Conservation (phyloP, 1,140 invertebrate species). For the Heliconius eleuchia region DNA sequence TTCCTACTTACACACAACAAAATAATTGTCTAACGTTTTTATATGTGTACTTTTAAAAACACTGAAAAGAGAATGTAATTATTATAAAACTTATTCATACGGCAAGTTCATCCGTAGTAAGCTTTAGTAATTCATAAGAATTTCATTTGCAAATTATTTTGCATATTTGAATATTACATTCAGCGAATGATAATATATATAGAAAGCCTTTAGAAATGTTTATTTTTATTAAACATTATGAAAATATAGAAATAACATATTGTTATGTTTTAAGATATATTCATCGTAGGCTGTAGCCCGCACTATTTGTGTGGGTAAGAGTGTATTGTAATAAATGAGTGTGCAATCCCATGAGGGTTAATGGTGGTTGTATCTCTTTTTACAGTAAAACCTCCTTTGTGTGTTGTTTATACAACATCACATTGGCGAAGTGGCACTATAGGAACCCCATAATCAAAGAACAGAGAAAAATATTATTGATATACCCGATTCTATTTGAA, state of each 20-base stretch:
- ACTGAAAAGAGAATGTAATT: neutral
- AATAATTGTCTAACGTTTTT: too few species aligned
- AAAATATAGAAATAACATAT: neutral
- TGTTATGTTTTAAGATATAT: too few species aligned
- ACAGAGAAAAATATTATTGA: neutral
- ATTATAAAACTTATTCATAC: constrained; percentile 24
- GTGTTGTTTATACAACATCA: too few species aligned
- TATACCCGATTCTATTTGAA: too few species aligned
- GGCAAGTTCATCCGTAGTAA: constrained; percentile 21
- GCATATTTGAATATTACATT: constrained; percentile 13
- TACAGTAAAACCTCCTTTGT: too few species aligned
- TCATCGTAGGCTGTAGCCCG: too few species aligned
- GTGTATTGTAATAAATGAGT: too few species aligned
- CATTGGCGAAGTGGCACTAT: neutral
- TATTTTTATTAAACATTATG: neutral
- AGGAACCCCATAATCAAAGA: neutral
- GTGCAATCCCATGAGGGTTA: too few species aligned
- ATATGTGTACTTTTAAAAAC: neutral
- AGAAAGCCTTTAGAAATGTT: neutral
- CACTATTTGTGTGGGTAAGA: too few species aligned
- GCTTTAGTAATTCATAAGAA: constrained; percentile 19
- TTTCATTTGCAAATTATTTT: constrained; percentile 30
- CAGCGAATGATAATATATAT: neutral
- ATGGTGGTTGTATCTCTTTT: too few species aligned
- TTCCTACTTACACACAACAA: too few species aligned